Evolutionary conservation across 2,888 invertebrate species (phyloP), one percentile per base, ranked within the genome.

Genomic region (Stramonita haemastoma): DNA sequence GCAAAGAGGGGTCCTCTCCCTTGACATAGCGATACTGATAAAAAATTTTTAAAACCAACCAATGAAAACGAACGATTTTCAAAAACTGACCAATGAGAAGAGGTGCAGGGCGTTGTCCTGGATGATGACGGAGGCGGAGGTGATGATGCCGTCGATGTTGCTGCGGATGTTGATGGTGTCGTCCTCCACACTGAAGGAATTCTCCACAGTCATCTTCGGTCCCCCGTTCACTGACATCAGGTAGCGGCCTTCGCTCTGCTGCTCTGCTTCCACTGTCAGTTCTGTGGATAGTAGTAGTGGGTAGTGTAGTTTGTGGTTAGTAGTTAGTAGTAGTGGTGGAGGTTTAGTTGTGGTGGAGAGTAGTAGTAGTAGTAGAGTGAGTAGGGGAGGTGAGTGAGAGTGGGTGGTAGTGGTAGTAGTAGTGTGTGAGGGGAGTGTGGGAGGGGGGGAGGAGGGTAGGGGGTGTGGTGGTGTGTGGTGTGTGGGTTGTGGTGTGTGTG

Each of bases 101-200:
- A 98, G 93, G 91, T 97, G 96, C n/a, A 98, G 92, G 89, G 96
- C 96, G 77, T 97, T 96, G 0, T 96, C 96, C 91, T 97, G 96
- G 89, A 97, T 96, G 36, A 97, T 97, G 36, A 97, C 96, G 93
- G 97, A 97, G n/a, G 97, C 96, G 89, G 96, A 97, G 0, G 96
- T 96, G 73, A 97, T 96, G 19, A 96, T 95, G 19, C 97, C 97
- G 92, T 97, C 94, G 4, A 96, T 94, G 34, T 92, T 91, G 88
- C 95, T 95, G 11, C 91, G 92, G 22, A 96, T 91, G 19, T 91
- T 90, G 11, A 92, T 92, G 89, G 92, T 91, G 73, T 93, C 93
- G 56, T 90, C 93, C 86, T 92, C 91, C 13, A 90, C 90, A 22
- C 57, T 81, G 46, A 90, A 34, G 2, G 85, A 87, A 36, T 95